Conservation (phyloP, 2,797 vertebrate species). For the Cuculus canorus region DNA sequence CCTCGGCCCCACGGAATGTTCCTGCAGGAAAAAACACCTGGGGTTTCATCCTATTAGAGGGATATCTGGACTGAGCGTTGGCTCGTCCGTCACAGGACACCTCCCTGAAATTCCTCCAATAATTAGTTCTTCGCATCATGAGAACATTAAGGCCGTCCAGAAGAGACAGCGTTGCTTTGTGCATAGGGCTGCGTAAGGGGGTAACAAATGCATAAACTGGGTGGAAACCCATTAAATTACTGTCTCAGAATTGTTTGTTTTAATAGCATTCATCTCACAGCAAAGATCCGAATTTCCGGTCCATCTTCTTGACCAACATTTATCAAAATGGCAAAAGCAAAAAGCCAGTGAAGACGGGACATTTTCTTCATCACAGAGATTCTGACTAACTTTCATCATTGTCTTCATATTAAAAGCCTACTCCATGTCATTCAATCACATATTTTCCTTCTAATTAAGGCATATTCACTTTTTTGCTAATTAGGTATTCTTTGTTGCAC, state of each 20-base stretch:
- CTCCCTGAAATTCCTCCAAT: background rate
- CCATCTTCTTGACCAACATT: background rate
- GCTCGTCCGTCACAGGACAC: background rate
- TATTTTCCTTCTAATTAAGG: conserved; percentile 78
- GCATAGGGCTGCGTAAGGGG: background rate
- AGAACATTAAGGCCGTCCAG: background rate
- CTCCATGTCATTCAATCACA: conserved; percentile 75
- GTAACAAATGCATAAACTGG: conserved; percentile 26
- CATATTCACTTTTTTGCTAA: conserved; percentile 82
- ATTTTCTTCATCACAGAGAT: background rate
- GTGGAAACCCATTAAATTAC: conserved; percentile 7
- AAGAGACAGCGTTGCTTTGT: background rate
- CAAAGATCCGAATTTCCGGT: background rate
- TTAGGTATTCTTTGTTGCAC: conserved; percentile 85
- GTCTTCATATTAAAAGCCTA: conserved; percentile 63
- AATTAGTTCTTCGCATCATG: background rate
- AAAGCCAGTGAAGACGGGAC: background rate
- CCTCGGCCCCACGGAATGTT: background rate
- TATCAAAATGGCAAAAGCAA: background rate
- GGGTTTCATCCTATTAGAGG: background rate
- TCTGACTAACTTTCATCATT: conserved; percentile 34
- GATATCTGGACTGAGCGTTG: background rate
- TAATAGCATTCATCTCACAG: background rate
- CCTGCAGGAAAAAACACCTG: background rate
- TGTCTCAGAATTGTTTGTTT: conserved; percentile 27